Evolutionary conservation across 2,797 vertebrate genomes (phyloP), one percentile per base, ranked within the genome.

Genomic region (Phataginus tetradactyla): DNA sequence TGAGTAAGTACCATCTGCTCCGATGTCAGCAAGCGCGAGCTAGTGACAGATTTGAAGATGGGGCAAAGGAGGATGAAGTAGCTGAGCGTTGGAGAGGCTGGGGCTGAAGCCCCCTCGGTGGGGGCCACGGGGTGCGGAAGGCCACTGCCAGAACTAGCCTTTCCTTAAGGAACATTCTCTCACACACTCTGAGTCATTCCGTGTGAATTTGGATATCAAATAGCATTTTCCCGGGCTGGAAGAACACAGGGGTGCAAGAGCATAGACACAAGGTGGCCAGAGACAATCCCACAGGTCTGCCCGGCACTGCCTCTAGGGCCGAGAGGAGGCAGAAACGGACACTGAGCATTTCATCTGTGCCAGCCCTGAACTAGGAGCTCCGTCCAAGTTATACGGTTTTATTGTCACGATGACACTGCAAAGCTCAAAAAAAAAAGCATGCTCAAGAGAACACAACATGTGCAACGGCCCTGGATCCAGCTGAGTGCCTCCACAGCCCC

Each of bases 1-100:
- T 96, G 90, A 94, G 75, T 95, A 79, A 94, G 53, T 63, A 94
- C 34, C 20, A 95, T 34, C 86, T 61, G 81, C 66, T 91, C 80
- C 53, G 13, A 74, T 74, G 93, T 96, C 94, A 92, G 95, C 39
- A 55, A 78, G 51, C 81, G 72, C 23, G 23, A 75, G 53, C 63
- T 32, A 66, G 86, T 7, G 42, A 61, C 93, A 94, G 81, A 96
- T 92, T 4, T 49, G 86, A 85, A 77, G 91, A 92, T 29, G 88
- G 94, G 91, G 34, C 7, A 18, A 53, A 79, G 94, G 57, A 55
- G 17, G 71, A 18, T 13, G 8, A 63, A 34, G 34, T 6, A 64
- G 63, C 61, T 78, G 78, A 10, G 1, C 3, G 20, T 37, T 68
- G 53, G 68, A 49, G 51, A 80, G 15, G 14, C 61, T 32, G 85